Evolutionary conservation across 2,888 invertebrate genomes (phyloP).

Genomic region (Plebejus melissa): DNA sequence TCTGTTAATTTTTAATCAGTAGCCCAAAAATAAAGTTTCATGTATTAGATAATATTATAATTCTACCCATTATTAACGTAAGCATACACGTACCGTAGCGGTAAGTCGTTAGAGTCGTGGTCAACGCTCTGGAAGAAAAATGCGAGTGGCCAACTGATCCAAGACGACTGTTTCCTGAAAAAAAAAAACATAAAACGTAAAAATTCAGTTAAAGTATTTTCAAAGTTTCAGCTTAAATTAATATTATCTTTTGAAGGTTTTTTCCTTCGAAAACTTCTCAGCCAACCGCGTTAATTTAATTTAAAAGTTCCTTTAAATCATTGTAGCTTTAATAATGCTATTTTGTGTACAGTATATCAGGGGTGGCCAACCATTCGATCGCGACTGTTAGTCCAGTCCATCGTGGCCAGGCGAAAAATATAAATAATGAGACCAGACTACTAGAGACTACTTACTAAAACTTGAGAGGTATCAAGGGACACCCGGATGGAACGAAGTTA

Average conservation of each 20-base stretch:
- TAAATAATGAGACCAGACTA: too few species aligned
- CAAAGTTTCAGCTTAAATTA: background rate
- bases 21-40: too few species aligned
- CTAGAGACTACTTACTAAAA: too few species aligned
- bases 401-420: too few species aligned
- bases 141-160: conserved; percentile 96
- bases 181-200: conserved; percentile 16
- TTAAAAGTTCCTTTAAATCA: background rate
- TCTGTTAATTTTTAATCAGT: too few species aligned
- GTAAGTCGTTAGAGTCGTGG: conserved; percentile 85
- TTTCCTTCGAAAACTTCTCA: background rate
- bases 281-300: background rate
- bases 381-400: too few species aligned
- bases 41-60: too few species aligned
- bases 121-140: conserved; percentile 91
- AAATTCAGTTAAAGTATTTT: background rate
- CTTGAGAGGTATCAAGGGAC: too few species aligned
- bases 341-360: background rate
- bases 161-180: conserved; percentile 85
- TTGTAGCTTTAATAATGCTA: background rate
- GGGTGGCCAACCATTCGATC: too few species aligned
- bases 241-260: background rate
- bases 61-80: too few species aligned
- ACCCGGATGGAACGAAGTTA: too few species aligned
- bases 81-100: conserved; percentile 81